These are phyloP conservation scores for Channa argus DNA, from an alignment of 2,113 vertebrate genomes.

Conservation along the genomic window DNA sequence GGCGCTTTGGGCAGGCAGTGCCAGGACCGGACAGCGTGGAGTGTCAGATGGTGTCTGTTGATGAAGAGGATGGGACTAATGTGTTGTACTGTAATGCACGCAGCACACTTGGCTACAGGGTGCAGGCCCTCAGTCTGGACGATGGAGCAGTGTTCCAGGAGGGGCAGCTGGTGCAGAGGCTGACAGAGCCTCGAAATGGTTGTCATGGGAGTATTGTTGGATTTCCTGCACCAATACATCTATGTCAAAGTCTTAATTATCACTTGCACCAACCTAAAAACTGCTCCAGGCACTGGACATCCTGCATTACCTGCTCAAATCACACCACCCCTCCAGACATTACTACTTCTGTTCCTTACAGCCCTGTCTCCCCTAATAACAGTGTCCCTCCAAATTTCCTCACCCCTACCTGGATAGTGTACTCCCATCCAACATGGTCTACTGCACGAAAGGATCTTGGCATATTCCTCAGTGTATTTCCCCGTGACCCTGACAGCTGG, in stretches of 20 bases:
- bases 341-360: background rate
- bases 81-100: slow-evolving; percentile 93
- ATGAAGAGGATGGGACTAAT: slow-evolving; percentile 84
- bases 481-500: slow-evolving; percentile 91
- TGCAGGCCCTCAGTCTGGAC: slow-evolving; percentile 91
- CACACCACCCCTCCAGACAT: background rate
- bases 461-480: slow-evolving; percentile 88
- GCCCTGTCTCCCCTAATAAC: background rate
- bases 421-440: slow-evolving; percentile 89
- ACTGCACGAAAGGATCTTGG: slow-evolving; percentile 88
- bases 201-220: slow-evolving; percentile 94
- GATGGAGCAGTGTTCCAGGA: slow-evolving; percentile 87
- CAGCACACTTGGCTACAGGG: slow-evolving; percentile 89
- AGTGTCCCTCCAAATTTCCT: slow-evolving; percentile 65
- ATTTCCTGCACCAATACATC: slow-evolving; percentile 86
- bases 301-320: slow-evolving; percentile 3
- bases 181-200: slow-evolving; percentile 88
- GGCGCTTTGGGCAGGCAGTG: slow-evolving; percentile 88
- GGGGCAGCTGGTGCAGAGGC: slow-evolving; percentile 88
- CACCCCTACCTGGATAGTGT: slow-evolving; percentile 90
- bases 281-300: slow-evolving; percentile 49
- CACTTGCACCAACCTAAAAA: background rate
- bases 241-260: background rate
- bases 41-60: slow-evolving; percentile 93
- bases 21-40: slow-evolving; percentile 90